Conservation (phyloP, 2,113 vertebrate species). For the Cyphomyrus plagiostoma region DNA sequence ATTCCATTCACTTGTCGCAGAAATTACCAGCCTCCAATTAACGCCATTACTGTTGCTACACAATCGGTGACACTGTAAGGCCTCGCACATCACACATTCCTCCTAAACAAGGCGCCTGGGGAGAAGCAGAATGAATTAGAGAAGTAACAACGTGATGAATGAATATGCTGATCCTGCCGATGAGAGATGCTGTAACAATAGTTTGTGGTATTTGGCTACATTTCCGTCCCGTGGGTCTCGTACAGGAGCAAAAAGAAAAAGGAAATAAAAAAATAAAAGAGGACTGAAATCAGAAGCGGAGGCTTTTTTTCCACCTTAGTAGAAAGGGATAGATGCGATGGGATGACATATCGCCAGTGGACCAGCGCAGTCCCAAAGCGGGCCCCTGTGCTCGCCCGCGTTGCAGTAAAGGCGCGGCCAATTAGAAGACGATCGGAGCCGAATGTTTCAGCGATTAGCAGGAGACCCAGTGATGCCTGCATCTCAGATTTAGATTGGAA, state of each 20-base stretch:
- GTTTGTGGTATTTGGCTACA: not conserved
- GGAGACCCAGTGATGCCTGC: slow-evolving; percentile 14
- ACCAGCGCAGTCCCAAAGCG: slow-evolving; percentile 28
- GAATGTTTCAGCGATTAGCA: slow-evolving; percentile 20
- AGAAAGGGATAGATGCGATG: slow-evolving; percentile 6
- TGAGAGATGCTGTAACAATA: not conserved
- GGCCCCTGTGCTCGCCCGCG: slow-evolving; percentile 24
- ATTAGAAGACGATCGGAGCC: slow-evolving; percentile 26
- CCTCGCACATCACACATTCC: not conserved
- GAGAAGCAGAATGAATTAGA: not conserved
- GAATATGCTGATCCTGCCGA: not conserved
- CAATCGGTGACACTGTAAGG: not conserved
- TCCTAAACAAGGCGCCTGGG: not conserved
- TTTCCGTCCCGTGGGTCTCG: not conserved
- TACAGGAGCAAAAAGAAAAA: not conserved
- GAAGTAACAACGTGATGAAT: not conserved
- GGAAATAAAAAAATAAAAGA: not conserved
- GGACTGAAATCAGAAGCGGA: not conserved
- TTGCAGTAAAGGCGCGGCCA: slow-evolving; percentile 20
- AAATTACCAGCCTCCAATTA: not conserved
- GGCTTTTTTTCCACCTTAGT: not conserved
- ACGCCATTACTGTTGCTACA: not conserved
- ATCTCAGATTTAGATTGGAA: not conserved
- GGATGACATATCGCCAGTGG: slow-evolving; percentile 34
- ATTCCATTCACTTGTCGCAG: not conserved